Base-by-base conservation (phyloP, 2,888 invertebrate species). In the Petrophora chlorosata region DNA sequence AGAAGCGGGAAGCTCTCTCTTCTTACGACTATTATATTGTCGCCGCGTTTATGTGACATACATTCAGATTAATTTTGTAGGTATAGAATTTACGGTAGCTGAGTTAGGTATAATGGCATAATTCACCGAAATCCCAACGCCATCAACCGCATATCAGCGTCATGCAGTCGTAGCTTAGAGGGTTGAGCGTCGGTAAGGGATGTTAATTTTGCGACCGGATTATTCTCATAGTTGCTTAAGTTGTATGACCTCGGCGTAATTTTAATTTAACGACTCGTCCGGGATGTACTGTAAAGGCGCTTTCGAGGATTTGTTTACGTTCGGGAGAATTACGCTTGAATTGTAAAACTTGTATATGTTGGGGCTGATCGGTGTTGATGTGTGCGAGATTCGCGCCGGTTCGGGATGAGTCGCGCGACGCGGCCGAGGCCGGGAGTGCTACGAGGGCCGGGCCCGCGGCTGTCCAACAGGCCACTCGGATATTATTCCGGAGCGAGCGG, bases 401-500 rank as follows among this genome's bases (percentile, higher is more conserved):
- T n/a, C n/a, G n/a, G n/a, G n/a, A n/a, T n/a, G n/a, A n/a, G n/a
- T n/a, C n/a, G n/a, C 49, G 51, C 53, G 56, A 57, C 53, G 42
- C 26, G 52, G 22, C 41, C 43, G 33, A 39, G 26, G 15, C 17
- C 28, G 32, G 35, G 34, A n/a, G n/a, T n/a, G n/a, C n/a, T n/a
- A n/a, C n/a, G n/a, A n/a, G n/a, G 15, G 13, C 19, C 26, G 35
- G 44, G 25, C 35, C 47, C 56, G 45, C 56, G 60, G 61, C 25
- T 10, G 49, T 47, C 63, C 63, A 47, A 61, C 63, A 60, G 69
- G 68, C 68, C 65, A 69, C 76, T 77, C 70, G 70, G 79, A 82
- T 82, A 86, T 87, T 85, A 86, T 86, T 77, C 84, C 76, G 79
- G 73, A 67, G 75, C 80, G 70, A 72, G 68, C 70, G 73, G 69